Evolutionary conservation across 2,888 invertebrate genomes (phyloP).

Genomic region (Megaustenia siamemsis): DNA sequence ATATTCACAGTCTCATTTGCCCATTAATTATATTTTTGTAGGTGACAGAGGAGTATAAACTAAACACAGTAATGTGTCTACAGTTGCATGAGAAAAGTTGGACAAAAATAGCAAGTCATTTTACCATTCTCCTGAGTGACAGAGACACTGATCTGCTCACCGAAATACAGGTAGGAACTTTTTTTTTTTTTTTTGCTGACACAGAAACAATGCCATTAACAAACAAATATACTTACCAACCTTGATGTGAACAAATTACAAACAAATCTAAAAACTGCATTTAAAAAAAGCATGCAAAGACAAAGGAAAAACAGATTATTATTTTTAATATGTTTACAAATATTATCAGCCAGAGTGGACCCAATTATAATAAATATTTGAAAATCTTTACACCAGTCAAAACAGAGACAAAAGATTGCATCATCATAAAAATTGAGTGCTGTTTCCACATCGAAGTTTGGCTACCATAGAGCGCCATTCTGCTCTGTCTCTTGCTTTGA

Average conservation of each 20-base stretch:
- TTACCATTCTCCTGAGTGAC: slow-evolving; percentile 79
- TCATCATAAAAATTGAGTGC: no score
- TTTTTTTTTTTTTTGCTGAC: background rate
- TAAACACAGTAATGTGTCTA: slow-evolving; percentile 78
- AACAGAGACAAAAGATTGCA: no score
- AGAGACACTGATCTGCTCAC: slow-evolving; percentile 77
- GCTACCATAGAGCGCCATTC: no score
- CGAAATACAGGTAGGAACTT: slow-evolving; percentile 63
- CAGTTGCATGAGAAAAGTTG: slow-evolving; percentile 79
- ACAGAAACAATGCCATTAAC: background rate
- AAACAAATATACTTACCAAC: background rate
- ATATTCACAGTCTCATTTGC: no score
- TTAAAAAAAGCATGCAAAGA: no score
- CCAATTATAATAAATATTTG: no score
- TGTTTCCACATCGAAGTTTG: no score
- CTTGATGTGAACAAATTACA: background rate
- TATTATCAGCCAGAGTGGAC: no score
- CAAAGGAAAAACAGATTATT: no score
- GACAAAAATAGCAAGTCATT: slow-evolving; percentile 79
- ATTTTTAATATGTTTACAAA: no score
- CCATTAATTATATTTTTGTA: slow-evolving; percentile 53
- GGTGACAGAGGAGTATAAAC: slow-evolving; percentile 78
- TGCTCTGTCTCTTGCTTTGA: no score
- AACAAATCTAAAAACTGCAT: background rate
- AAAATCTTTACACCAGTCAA: no score